phyloP scores from a whole-genome alignment of 2,113 vertebrate genomes.

The Prolemur simus region DNA sequence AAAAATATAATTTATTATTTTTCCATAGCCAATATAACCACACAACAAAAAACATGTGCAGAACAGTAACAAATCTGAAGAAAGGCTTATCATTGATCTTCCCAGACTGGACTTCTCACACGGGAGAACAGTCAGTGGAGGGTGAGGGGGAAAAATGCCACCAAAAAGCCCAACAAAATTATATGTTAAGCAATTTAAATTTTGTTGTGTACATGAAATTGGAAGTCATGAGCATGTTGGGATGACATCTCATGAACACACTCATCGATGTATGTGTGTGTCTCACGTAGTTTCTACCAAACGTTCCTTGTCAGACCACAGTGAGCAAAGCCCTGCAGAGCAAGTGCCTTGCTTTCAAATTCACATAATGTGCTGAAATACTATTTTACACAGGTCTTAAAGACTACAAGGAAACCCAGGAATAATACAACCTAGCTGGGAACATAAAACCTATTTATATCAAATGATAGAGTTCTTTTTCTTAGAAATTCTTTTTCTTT shows the following conservation, averaged over 20 bases:
- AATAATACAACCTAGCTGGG: background rate
- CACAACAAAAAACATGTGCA: conserved; percentile 58
- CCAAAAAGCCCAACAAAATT: background rate
- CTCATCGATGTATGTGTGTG: too few species aligned
- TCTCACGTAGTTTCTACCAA: background rate
- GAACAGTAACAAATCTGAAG: conserved; percentile 41
- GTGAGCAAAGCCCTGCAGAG: background rate
- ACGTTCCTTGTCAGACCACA: background rate
- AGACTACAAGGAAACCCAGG: background rate
- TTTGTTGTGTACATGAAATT: fast-evolving
- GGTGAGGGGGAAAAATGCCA: background rate
- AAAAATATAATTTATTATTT: conserved; percentile 56
- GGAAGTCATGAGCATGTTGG: fast-evolving
- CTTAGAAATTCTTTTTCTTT: background rate
- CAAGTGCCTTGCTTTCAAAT: background rate
- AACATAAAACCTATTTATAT: background rate
- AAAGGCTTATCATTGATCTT: conserved; percentile 27
- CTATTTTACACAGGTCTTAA: background rate
- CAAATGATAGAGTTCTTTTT: background rate
- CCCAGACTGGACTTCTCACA: background rate
- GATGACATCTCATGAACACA: fast-evolving
- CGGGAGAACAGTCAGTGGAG: background rate
- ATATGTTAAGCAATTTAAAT: background rate
- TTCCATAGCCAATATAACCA: conserved; percentile 53
- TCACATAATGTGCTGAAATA: background rate